Conservation (phyloP, 2,888 invertebrate species). For the Carcina quercana region DNA sequence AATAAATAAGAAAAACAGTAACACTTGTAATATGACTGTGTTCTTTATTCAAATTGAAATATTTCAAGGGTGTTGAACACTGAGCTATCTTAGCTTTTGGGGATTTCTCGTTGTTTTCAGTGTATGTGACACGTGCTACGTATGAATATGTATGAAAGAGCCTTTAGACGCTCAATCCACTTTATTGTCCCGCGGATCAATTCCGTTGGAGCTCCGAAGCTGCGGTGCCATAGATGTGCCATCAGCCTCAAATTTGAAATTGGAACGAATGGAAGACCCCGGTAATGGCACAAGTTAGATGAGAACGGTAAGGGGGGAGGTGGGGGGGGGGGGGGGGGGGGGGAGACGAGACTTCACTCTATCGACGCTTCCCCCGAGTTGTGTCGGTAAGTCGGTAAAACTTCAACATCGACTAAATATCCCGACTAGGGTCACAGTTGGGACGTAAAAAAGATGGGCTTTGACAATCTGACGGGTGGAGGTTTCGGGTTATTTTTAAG, state of each 20-base stretch:
- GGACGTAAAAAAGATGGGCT: conserved; percentile 19
- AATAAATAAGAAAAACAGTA: no score
- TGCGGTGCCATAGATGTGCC: conserved; percentile 59
- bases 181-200: conserved; percentile 26
- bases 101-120: no score
- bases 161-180: conserved; percentile 17
- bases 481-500: conserved; percentile 1
- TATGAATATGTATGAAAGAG: neutral
- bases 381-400: conserved; percentile 43
- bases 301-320: conserved; percentile 44
- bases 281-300: conserved; percentile 72
- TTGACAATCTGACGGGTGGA: conserved; percentile 15
- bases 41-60: no score
- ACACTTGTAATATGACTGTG: no score
- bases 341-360: conserved; percentile 26
- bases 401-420: conserved; percentile 46
- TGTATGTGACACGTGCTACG: neutral
- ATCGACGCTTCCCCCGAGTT: conserved; percentile 32
- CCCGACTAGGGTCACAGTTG: conserved; percentile 33
- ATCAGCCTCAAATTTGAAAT: conserved; percentile 71
- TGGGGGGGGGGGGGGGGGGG: no score
- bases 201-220: conserved; percentile 17
- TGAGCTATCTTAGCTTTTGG: no score
- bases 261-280: conserved; percentile 69
- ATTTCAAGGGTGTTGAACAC: no score